phyloP scores from a whole-genome alignment of 2,888 invertebrate species.

The Pollenia labialis region DNA sequence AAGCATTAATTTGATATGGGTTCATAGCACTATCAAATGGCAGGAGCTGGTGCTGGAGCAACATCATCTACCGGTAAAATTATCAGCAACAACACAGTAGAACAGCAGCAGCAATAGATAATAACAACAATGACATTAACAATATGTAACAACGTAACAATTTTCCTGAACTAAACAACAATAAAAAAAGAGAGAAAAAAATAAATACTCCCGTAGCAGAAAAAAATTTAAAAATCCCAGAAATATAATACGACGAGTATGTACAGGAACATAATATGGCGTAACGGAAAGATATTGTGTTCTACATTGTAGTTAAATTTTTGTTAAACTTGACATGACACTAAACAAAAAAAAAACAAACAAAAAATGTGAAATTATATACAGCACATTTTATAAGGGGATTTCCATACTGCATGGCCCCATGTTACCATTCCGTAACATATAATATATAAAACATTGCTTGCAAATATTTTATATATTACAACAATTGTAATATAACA shows the following conservation, averaged over 20 bases:
- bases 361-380: not conserved
- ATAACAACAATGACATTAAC: constrained; percentile 52
- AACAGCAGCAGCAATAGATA: constrained; percentile 17
- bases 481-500: too few species aligned
- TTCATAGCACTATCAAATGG: constrained; percentile 19
- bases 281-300: constrained; percentile 60
- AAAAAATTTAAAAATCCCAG: not conserved
- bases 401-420: too few species aligned
- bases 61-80: not conserved
- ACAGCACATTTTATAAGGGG: not conserved
- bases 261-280: constrained; percentile 59
- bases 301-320: constrained; percentile 59
- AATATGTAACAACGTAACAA: constrained; percentile 57
- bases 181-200: constrained; percentile 1
- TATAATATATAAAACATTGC: too few species aligned
- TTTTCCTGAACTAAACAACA: constrained; percentile 27
- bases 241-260: not conserved
- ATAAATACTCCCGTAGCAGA: constrained; percentile 25
- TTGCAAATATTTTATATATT: too few species aligned
- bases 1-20: constrained; percentile 64
- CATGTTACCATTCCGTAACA: too few species aligned
- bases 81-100: not conserved
- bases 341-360: not conserved
- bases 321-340: constrained; percentile 55
- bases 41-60: not conserved